Evolutionary conservation across 2,888 invertebrate genomes (phyloP), one percentile per base, ranked within the genome.

Genomic region (Dicranocentrus wangi): DNA sequence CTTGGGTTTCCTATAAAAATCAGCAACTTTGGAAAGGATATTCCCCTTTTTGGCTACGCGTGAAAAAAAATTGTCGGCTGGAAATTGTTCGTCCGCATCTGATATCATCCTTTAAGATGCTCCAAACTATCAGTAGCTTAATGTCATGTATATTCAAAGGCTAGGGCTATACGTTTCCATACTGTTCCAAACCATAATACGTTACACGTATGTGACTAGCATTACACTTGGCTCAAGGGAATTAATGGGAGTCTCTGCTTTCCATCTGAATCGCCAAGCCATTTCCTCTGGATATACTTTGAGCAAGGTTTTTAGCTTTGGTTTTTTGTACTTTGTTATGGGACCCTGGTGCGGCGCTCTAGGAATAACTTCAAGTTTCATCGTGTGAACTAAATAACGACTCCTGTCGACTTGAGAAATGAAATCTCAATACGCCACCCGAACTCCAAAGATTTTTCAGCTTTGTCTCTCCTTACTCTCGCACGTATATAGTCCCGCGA

Each of bases 171-270:
- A n/a, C n/a, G n/a, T n/a, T n/a, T n/a, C n/a, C n/a, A n/a, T 47
- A 3, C 47, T 60, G 76, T 32, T 70, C n/a, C 70, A 78, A 78
- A 78, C 69, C 27, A 63, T 78, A 78, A 70, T 78, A 70, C 70
- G 69, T 51, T 70, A 61, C 71, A 28, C 15, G 79, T 66, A 72
- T 79, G 79, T 79, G 79, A 66, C 79, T 72, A 66, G 79, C 79
- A 79, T 79, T 66, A 58, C 19, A 72, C 60, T 66, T 72, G 42
- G 66, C 79, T 72, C 79, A 60, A 39, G 79, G 79, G 79, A 79
- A 79, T 79, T 79, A 72, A 79, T 72, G 72, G 69, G 53, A 70
- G 68, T 17, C 70, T 65, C 78, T 78, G 65, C 65, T 71, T 78
- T 65, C 70, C 77, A 68, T 76, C 43, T 23, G 68, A 76, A 76